Evolutionary conservation across 2,888 invertebrate genomes (phyloP).

Genomic region (Heteropelma amictum): DNA sequence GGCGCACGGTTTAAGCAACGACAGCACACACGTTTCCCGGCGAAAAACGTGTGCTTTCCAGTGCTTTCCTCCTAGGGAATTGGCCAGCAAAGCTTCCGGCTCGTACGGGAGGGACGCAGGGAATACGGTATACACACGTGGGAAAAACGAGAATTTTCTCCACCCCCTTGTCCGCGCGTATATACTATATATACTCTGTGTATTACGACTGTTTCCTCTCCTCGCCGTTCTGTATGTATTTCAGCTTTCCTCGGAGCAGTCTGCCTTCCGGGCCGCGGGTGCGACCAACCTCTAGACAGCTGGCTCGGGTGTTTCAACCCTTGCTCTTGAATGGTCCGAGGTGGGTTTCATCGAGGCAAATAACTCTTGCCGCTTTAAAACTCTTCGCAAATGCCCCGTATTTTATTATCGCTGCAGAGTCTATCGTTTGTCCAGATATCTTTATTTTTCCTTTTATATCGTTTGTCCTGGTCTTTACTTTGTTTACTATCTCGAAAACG

Average conservation of each 20-base stretch:
- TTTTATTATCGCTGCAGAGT: background rate
- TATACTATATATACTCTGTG: background rate
- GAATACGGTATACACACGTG: constrained; percentile 46
- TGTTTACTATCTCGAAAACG: too few species aligned
- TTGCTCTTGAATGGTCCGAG: constrained; percentile 57
- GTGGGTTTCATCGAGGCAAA: constrained; percentile 47
- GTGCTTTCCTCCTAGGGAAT: constrained; percentile 48
- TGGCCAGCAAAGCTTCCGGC: constrained; percentile 37
- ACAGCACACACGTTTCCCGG: constrained; percentile 43
- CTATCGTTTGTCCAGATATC: too few species aligned
- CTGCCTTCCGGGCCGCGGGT: background rate
- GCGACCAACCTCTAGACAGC: constrained; percentile 35
- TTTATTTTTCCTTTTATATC: too few species aligned
- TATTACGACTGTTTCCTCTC: background rate
- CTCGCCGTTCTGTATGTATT: background rate
- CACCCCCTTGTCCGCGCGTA: background rate
- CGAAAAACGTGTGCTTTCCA: constrained; percentile 43
- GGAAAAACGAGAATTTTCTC: constrained; percentile 56
- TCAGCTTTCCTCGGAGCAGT: constrained; percentile 10
- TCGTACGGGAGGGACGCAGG: background rate
- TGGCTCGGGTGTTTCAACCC: constrained; percentile 60
- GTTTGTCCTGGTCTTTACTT: too few species aligned
- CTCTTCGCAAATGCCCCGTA: too few species aligned
- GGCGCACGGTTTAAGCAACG: constrained; percentile 44
- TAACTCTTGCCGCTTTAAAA: too few species aligned